phyloP scores from a whole-genome alignment of 2,113 vertebrate genomes.

The Helogale parvula region DNA sequence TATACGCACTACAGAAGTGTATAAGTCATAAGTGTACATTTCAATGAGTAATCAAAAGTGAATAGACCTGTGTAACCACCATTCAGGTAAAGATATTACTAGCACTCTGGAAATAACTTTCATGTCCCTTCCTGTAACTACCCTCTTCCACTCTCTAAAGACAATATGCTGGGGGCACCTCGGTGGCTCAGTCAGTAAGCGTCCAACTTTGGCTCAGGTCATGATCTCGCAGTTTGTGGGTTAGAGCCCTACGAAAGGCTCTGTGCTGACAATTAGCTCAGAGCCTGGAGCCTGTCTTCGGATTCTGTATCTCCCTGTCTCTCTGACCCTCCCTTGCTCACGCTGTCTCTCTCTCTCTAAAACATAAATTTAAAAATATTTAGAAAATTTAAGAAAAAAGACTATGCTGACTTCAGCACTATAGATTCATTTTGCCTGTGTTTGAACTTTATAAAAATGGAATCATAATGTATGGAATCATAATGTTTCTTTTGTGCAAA shows the following conservation, averaged over 20 bases:
- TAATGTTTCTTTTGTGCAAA: neutral
- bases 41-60: neutral
- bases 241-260: too few relatives aligned
- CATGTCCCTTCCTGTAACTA: neutral
- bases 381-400: too few relatives aligned
- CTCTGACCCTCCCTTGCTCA: too few relatives aligned
- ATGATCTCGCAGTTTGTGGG: too few relatives aligned
- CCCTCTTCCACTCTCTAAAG: neutral
- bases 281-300: too few relatives aligned
- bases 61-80: neutral
- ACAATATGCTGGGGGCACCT: neutral
- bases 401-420: neutral
- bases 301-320: too few relatives aligned
- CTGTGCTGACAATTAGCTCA: too few relatives aligned
- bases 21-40: neutral
- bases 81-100: neutral
- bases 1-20: neutral
- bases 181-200: too few relatives aligned
- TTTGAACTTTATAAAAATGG: neutral
- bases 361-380: too few relatives aligned
- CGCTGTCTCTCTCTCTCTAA: too few relatives aligned
- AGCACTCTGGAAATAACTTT: neutral
- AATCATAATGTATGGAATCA: neutral
- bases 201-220: too few relatives aligned
- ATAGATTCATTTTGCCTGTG: neutral